Percentiles rank a stretch among this genome's conserved stretches.
These are phyloP conservation scores for Chouioia cunea DNA, from an alignment of 2,888 invertebrate genomes.

Conservation along the genomic window DNA sequence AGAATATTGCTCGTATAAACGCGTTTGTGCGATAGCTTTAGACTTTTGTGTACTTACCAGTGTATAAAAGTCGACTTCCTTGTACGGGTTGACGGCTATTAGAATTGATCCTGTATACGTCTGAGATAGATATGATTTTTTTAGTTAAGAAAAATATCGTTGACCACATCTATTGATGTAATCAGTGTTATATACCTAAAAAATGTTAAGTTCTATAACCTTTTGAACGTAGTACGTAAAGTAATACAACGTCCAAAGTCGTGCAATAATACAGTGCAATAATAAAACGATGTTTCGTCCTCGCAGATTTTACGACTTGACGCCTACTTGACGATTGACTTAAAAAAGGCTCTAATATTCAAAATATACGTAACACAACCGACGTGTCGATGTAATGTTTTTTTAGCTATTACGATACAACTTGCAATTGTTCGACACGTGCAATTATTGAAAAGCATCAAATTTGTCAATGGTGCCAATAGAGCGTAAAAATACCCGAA, in stretches of 20 bases:
- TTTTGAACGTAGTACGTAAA: neutral
- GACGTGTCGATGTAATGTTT: too few relatives aligned
- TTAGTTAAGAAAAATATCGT: constrained; percentile 67
- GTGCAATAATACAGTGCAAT: too few relatives aligned
- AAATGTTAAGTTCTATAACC: neutral
- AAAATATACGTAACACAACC: too few relatives aligned
- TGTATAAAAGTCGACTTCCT: constrained; percentile 89
- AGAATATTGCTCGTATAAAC: too few relatives aligned
- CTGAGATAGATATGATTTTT: constrained; percentile 70
- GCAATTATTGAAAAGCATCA: too few relatives aligned
- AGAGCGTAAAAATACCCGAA: constrained; percentile 8
- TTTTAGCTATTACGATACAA: too few relatives aligned
- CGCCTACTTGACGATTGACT: constrained; percentile 2
- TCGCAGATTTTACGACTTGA: neutral
- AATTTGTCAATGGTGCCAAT: neutral
- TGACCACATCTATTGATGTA: neutral
- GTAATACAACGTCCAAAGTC: neutral
- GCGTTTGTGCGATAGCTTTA: too few relatives aligned
- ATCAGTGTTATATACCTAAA: constrained; percentile 3
- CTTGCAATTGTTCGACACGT: too few relatives aligned
- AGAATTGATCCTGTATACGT: constrained; percentile 94
- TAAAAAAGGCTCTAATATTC: too few relatives aligned
- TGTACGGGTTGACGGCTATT: constrained; percentile 95
- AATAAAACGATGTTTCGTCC: neutral
- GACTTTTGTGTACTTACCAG: constrained; percentile 75